Percentiles rank a stretch among this genome's conserved stretches.
Evolutionary conservation across 2,113 vertebrate genomes (phyloP).

Genomic region (Bubo blakistoni): DNA sequence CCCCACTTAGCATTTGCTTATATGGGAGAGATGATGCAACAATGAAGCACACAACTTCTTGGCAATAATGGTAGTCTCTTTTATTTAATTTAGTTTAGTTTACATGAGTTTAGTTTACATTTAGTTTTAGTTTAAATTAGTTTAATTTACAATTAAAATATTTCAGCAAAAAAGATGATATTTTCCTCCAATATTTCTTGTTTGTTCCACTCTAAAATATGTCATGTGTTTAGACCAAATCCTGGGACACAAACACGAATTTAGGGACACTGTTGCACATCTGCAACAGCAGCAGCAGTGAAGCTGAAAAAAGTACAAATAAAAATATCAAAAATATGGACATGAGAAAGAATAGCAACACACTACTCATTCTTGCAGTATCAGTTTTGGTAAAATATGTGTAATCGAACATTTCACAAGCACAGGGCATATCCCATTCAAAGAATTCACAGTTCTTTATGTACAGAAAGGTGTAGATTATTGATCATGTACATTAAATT

Average conservation of each 20-base stretch:
- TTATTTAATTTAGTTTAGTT: too few relatives aligned
- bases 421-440: background rate
- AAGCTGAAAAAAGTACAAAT: background rate
- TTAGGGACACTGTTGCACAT: background rate
- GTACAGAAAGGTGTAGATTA: background rate
- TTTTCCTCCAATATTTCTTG: background rate
- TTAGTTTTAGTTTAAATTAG: too few relatives aligned
- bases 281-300: background rate
- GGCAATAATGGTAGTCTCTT: too few relatives aligned
- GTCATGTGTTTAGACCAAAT: background rate
- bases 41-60: background rate
- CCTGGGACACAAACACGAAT: background rate
- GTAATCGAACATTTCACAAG: background rate
- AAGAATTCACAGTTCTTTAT: background rate
- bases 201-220: background rate
- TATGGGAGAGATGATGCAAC: background rate
- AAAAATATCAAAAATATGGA: background rate
- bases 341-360: background rate
- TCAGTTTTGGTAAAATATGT: background rate
- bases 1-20: background rate
- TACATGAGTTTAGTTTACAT: too few relatives aligned
- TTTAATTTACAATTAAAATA: background rate
- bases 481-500: background rate
- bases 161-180: accelerated
- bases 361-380: background rate